Evolutionary conservation across 2,113 vertebrate species (phyloP).

Genomic region (Puntigrus tetrazona): DNA sequence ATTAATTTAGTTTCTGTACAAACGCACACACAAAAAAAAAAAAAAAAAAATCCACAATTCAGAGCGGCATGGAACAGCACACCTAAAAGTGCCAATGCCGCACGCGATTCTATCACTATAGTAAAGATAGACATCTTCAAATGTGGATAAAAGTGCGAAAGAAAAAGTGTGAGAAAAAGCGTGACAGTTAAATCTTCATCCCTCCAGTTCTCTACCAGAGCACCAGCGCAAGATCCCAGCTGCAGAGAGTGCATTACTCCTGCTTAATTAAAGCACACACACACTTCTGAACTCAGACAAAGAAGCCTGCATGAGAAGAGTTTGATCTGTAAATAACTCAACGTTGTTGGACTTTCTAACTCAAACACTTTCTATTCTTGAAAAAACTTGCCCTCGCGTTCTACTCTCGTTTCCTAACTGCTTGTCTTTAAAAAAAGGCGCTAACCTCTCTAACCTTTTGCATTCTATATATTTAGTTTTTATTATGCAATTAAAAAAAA

Average conservation of each 20-base stretch:
- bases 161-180: not conserved
- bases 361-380: too few species aligned
- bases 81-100: not conserved
- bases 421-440: too few species aligned
- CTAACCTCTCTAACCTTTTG: too few species aligned
- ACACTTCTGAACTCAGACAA: conserved; percentile 68
- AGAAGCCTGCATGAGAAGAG: too few species aligned
- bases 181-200: not conserved
- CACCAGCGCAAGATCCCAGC: conserved; percentile 66
- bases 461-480: too few species aligned
- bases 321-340: too few species aligned
- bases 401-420: too few species aligned
- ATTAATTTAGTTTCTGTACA: too few species aligned
- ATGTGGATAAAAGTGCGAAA: not conserved
- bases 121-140: conserved; percentile 8
- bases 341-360: too few species aligned
- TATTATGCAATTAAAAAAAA: too few species aligned
- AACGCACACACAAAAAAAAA: too few species aligned
- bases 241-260: conserved; percentile 75
- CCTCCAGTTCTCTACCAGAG: conserved; percentile 15
- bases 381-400: too few species aligned
- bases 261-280: conserved; percentile 78
- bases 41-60: not conserved
- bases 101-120: not conserved
- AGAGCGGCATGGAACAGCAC: not conserved